Percentiles rank a stretch among this genome's conserved stretches.
These are phyloP conservation scores for Stenichneumon culpator DNA, from an alignment of 2,888 invertebrate genomes.

Conservation along the genomic window DNA sequence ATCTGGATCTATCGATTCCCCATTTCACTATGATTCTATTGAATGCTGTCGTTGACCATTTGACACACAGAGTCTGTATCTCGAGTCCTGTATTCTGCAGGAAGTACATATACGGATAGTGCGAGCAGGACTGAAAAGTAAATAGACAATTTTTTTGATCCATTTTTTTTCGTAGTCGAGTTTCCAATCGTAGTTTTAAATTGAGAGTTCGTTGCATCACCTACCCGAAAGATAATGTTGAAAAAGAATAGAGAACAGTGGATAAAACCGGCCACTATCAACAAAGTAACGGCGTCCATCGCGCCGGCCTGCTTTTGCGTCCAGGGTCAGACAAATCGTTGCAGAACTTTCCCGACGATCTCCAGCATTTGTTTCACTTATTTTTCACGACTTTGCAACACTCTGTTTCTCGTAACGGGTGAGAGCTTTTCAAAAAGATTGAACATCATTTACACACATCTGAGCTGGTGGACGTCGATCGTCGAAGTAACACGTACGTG, in stretches of 20 bases:
- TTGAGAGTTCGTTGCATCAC: conserved; percentile 56
- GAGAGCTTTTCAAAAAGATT: not conserved
- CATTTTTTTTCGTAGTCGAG: not conserved
- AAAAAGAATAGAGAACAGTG: conserved; percentile 92
- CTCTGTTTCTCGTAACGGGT: not conserved
- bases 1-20: conserved; percentile 88
- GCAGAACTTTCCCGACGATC: not conserved
- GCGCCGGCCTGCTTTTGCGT: conserved; percentile 46
- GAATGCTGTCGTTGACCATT: conserved; percentile 93
- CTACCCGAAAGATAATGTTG: conserved; percentile 94
- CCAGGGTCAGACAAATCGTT: not conserved
- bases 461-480: conserved; percentile 18
- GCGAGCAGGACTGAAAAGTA: conserved; percentile 92
- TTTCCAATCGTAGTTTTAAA: conserved; percentile 5
- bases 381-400: not conserved
- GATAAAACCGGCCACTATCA: conserved; percentile 88
- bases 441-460: not conserved
- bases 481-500: conserved; percentile 7
- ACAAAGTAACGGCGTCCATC: conserved; percentile 90
- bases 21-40: conserved; percentile 92
- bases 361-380: conserved; percentile 1
- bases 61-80: conserved; percentile 90
- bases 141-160: conserved; percentile 10
- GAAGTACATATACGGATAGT: conserved; percentile 93
- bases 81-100: conserved; percentile 91